A percentile compares a stretch with the other conserved stretches of the same genome.
These are phyloP conservation scores for Tapera naevia DNA, from an alignment of 2,797 vertebrate genomes.

Conservation along the genomic window DNA sequence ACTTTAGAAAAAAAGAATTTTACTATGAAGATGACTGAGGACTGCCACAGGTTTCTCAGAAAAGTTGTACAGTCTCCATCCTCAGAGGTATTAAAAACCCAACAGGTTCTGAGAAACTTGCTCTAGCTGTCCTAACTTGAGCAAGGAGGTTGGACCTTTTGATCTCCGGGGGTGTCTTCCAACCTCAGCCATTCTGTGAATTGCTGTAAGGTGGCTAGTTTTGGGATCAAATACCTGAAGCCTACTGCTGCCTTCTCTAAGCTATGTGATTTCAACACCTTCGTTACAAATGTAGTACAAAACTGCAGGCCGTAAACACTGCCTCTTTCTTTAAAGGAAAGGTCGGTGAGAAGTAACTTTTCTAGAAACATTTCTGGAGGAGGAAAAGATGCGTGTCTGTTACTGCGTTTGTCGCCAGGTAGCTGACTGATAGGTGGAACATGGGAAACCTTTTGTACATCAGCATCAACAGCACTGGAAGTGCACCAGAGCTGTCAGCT, in stretches of 20 bases:
- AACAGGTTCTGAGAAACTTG: background rate
- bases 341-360: background rate
- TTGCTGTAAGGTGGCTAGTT: background rate
- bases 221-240: background rate
- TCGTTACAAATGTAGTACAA: background rate
- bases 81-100: background rate
- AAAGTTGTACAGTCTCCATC: background rate
- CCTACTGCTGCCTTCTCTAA: background rate
- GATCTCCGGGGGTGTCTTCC: background rate
- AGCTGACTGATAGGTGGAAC: background rate
- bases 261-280: background rate
- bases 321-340: background rate
- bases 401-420: background rate
- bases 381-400: background rate
- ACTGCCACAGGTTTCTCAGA: background rate
- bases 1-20: background rate
- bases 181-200: background rate
- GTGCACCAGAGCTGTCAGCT: accelerated
- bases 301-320: background rate
- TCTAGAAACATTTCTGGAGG: background rate
- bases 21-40: background rate
- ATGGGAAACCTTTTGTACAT: background rate
- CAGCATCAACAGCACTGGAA: background rate
- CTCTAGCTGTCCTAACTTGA: background rate
- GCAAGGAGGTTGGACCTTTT: background rate